Evolutionary conservation across 1,140 invertebrate species (phyloP).

Genomic region (Oppia nitens): DNA sequence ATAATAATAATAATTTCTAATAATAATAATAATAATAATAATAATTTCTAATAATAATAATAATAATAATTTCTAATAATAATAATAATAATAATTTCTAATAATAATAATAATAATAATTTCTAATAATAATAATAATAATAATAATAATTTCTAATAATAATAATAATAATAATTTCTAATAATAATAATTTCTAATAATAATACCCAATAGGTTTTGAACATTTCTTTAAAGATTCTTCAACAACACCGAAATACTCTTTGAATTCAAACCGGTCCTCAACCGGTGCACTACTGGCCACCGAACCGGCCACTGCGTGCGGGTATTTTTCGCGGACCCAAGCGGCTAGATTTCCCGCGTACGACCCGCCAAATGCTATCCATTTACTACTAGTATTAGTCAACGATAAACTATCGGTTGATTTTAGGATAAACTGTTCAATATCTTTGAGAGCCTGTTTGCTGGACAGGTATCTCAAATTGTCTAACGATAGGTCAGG

Average conservation of each 20-base stretch:
- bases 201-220: constrained; percentile 34
- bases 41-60: too few species aligned
- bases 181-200: too few species aligned
- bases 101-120: too few species aligned
- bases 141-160: too few species aligned
- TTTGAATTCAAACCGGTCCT: constrained; percentile 28
- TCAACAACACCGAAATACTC: constrained; percentile 28
- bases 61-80: too few species aligned
- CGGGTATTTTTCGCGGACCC: constrained; percentile 91
- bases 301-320: constrained; percentile 53
- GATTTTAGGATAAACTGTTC: constrained; percentile 56
- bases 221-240: constrained; percentile 25
- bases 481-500: too few species aligned
- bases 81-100: too few species aligned
- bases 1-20: too few species aligned
- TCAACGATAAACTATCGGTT: constrained; percentile 34
- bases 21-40: too few species aligned
- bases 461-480: constrained; percentile 68
- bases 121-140: too few species aligned
- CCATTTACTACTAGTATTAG: constrained; percentile 43
- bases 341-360: constrained; percentile 85
- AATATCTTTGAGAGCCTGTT: constrained; percentile 87
- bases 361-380: constrained; percentile 72
- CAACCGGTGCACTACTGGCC: constrained; percentile 27
- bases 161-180: too few species aligned